These are phyloP conservation scores for Diabrotica undecimpunctata DNA, from an alignment of 1,140 invertebrate genomes.

Conservation along the genomic window DNA sequence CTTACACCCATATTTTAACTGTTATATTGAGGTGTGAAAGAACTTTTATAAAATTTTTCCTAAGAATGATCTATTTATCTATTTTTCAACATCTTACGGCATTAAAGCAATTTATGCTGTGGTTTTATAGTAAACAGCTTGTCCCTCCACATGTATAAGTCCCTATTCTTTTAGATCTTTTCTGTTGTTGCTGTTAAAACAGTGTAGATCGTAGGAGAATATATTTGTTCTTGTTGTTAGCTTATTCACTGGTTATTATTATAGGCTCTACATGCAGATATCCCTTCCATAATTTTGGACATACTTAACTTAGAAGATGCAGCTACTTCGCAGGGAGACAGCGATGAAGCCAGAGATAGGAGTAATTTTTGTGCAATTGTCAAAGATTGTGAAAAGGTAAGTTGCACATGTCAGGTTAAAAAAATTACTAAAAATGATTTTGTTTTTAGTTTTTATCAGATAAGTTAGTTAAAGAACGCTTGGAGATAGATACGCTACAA, in stretches of 20 bases:
- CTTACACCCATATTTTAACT: no score
- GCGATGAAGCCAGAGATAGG: slow-evolving; percentile 63
- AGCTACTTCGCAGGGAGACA: slow-evolving; percentile 54
- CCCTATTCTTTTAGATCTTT: no score
- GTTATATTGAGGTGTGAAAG: no score
- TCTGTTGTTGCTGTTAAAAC: no score
- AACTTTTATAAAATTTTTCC: no score
- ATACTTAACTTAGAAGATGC: slow-evolving; percentile 75
- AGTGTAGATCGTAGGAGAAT: background rate
- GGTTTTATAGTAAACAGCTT: no score
- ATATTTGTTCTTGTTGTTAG: background rate
- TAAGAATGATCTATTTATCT: no score
- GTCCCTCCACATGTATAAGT: no score
- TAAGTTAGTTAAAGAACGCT: slow-evolving; percentile 81
- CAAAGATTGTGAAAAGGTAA: slow-evolving; percentile 69
- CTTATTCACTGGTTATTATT: slow-evolving; percentile 31
- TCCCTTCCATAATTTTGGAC: slow-evolving; percentile 74
- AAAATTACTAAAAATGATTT: slow-evolving; percentile 15
- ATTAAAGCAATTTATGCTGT: no score
- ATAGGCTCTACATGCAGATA: slow-evolving; percentile 68
- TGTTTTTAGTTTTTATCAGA: slow-evolving; percentile 70
- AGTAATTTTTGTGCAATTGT: slow-evolving; percentile 74
- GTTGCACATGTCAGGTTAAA: background rate
- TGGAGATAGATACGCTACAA: slow-evolving; percentile 91
- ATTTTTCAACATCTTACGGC: no score